Evolutionary conservation across 2,888 invertebrate species (phyloP).

Genomic region (Tipula confusa): DNA sequence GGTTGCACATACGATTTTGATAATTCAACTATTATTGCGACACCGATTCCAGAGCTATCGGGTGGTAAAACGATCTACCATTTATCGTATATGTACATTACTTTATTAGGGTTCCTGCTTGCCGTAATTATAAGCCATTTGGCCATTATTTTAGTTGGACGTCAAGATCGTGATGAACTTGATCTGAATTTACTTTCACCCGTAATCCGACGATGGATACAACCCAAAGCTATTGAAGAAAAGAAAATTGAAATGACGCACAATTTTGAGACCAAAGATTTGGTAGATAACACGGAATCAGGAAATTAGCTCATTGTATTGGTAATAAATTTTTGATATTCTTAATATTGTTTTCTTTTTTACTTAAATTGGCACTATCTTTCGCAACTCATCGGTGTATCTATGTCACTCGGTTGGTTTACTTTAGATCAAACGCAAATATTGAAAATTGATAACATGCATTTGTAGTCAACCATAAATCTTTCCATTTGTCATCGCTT

Average conservation of each 20-base stretch:
- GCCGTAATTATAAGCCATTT: background rate
- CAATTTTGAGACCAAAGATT: background rate
- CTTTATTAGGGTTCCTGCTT: background rate
- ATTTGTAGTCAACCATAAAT: background rate
- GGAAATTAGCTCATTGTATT: background rate
- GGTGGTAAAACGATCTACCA: background rate
- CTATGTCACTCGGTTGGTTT: no score
- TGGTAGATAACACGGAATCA: background rate
- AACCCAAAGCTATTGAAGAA: background rate
- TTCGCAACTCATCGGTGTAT: no score
- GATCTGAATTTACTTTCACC: background rate
- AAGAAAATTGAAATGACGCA: background rate
- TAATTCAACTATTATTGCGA: background rate
- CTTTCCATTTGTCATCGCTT: background rate
- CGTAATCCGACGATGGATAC: background rate
- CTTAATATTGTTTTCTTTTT: no score
- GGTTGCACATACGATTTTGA: slow-evolving; percentile 49
- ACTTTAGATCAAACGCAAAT: background rate
- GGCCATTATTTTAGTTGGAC: background rate
- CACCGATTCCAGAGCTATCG: background rate
- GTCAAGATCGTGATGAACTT: background rate
- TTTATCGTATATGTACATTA: background rate
- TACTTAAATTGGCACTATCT: no score
- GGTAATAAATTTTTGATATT: background rate
- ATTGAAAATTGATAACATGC: background rate